Percentiles rank a stretch among this genome's conserved stretches.
Conservation (phyloP, 1,140 invertebrate genomes). For the Drosophila nigromelanica region DNA sequence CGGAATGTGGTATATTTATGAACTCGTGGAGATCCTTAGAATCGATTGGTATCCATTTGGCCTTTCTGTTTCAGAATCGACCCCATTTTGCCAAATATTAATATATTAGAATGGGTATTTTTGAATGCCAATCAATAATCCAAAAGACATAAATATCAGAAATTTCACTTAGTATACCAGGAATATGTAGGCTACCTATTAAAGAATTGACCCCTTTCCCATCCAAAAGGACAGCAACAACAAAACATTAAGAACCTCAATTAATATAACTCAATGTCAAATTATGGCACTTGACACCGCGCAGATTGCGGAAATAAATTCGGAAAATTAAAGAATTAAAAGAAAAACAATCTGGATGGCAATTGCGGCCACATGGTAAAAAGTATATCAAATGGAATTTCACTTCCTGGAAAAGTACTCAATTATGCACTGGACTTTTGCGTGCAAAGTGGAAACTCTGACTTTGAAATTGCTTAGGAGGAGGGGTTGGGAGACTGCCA, state of each 20-base stretch:
- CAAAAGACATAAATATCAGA: too few species aligned
- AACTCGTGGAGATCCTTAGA: too few species aligned
- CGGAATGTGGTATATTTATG: too few species aligned
- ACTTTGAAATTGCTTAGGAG: neutral
- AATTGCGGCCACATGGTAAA: slow-evolving; percentile 9
- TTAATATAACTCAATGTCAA: slow-evolving; percentile 74
- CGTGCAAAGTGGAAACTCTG: slow-evolving; percentile 6
- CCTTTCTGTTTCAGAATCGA: too few species aligned
- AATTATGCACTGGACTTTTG: slow-evolving; percentile 17
- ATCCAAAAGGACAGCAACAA: slow-evolving; percentile 4
- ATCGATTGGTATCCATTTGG: too few species aligned
- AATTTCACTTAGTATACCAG: neutral
- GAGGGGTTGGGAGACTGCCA: neutral
- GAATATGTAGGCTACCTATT: too few species aligned
- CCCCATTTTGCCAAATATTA: too few species aligned
- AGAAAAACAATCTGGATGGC: slow-evolving; percentile 1
- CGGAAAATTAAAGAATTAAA: slow-evolving; percentile 3
- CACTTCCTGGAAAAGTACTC: slow-evolving; percentile 2
- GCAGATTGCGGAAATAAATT: slow-evolving; percentile 51
- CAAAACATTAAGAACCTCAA: slow-evolving; percentile 45
- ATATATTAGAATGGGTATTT: too few species aligned
- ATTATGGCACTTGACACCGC: slow-evolving; percentile 63
- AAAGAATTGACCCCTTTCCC: too few species aligned
- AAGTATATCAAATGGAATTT: slow-evolving; percentile 25
- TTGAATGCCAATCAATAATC: too few species aligned